Base-by-base conservation (phyloP, 30 jellyfish, hydroid and myxozoan genomes). In the Aurelia sp. region DNA sequence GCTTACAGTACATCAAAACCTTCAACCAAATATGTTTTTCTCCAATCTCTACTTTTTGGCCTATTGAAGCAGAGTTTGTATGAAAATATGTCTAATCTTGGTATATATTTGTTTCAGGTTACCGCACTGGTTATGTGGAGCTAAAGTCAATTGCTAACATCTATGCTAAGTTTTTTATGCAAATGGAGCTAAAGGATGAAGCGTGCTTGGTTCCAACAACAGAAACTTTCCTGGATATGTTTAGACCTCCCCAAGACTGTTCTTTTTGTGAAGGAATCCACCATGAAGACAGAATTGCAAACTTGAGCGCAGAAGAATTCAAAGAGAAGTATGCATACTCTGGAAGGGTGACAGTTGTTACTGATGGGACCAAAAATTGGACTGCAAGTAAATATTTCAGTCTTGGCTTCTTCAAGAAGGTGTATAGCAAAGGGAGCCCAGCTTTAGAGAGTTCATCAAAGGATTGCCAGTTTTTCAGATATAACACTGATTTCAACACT, bases 361-460 rank as follows among this genome's bases (percentile, higher is more conserved):
- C 96, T 17, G 98, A 92, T 76, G 98, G 85, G n/a, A 92, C 84
- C 24, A 88, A 72, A 61, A 88, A 92, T 52, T 92, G 98, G 98
- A 87, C 98, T 3, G 98, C 98, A 33, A 33, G 38, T 62, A 82
- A 92, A 30, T 59, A 73, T 40, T 92, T 92, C 53, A 82, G 96
- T 33, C 80, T 92, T 63, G 76, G 76, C 20, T 92, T 87, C 63
- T 80, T 92, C 70, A 88, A 88, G 64, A 47, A 58, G 57, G 97
- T 86, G n/a, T 92, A 92, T 61, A 86, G 86, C 48, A 87, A 80
- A 61, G 89, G 64, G 53, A 92, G 98, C 66, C 98, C 98, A 10
- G 98, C 83, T 24, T 58, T 92, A 67, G 78, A 57, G 4, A 84
- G 96, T 81, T 91, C 69, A 38, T 57, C 85, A 73, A 72, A 82